These are phyloP conservation scores for Petrocephalus sullivani DNA, from an alignment of 2,797 vertebrate genomes.

Conservation along the genomic window DNA sequence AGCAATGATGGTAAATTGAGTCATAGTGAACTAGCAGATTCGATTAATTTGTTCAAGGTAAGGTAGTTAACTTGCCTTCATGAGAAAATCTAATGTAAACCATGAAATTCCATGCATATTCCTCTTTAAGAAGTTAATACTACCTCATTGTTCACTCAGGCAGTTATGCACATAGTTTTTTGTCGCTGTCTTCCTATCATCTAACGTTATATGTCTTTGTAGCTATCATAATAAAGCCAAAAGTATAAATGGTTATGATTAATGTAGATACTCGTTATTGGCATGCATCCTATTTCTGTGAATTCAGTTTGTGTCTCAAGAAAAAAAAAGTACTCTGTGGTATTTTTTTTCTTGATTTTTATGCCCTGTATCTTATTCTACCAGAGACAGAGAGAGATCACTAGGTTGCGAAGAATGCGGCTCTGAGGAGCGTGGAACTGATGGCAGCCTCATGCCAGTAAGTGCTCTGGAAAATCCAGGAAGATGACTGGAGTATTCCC, in stretches of 20 bases:
- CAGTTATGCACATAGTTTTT: neutral
- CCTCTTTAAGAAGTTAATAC: neutral
- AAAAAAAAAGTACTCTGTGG: constrained; percentile 30
- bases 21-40: neutral
- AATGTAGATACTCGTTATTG: neutral
- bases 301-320: neutral
- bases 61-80: neutral
- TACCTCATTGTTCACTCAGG: neutral
- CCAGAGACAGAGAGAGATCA: constrained; percentile 52
- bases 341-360: constrained; percentile 52
- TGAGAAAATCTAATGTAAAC: neutral
- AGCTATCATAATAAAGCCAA: neutral
- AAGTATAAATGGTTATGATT: neutral
- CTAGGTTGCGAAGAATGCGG: constrained; percentile 54
- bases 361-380: constrained; percentile 54
- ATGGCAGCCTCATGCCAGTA: constrained; percentile 50
- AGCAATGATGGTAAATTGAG: neutral
- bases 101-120: neutral
- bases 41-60: neutral
- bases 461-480: constrained; percentile 45
- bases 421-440: constrained; percentile 53
- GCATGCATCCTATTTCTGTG: neutral
- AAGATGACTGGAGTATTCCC: constrained; percentile 30
- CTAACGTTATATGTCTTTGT: neutral
- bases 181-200: neutral